phyloP scores from a whole-genome alignment of 2,797 vertebrate genomes.

The Lacerta bilineata region DNA sequence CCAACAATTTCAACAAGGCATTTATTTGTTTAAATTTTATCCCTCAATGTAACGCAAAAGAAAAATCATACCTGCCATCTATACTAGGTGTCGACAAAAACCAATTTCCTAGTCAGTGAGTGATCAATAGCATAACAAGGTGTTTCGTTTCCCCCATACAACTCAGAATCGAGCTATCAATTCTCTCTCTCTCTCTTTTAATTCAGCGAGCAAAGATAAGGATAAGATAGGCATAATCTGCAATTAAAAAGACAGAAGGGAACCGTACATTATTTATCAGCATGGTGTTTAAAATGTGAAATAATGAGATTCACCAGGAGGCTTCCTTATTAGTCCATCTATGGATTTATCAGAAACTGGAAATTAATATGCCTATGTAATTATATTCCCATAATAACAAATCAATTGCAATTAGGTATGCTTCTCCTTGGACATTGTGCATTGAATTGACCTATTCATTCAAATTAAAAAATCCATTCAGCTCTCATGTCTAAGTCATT shows the following conservation, averaged over 20 bases:
- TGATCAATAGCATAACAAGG: not conserved
- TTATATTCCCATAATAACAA: conserved; percentile 23
- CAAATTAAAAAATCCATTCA: not conserved
- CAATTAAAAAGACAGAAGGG: not conserved
- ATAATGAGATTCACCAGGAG: conserved; percentile 4
- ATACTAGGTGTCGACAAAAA: not conserved
- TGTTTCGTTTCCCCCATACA: conserved; percentile 4
- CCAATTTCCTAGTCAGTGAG: not conserved
- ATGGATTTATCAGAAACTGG: not conserved
- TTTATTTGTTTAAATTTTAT: not conserved
- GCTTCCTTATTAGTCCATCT: conserved; percentile 8
- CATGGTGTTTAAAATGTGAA: conserved; percentile 29
- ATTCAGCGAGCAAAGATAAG: not conserved
- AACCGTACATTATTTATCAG: not conserved
- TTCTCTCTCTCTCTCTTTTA: not conserved
- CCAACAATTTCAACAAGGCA: not conserved
- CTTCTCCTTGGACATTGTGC: not conserved
- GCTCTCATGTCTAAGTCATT: not conserved
- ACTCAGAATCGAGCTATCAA: not conserved
- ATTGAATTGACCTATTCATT: conserved; percentile 23
- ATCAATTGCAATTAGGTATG: not conserved
- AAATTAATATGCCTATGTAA: conserved; percentile 18
- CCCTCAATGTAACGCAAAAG: not conserved
- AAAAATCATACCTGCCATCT: not conserved
- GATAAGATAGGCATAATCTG: not conserved